These are phyloP conservation scores for Archocentrus centrarchus DNA, from an alignment of 2,113 vertebrate genomes.

Conservation along the genomic window DNA sequence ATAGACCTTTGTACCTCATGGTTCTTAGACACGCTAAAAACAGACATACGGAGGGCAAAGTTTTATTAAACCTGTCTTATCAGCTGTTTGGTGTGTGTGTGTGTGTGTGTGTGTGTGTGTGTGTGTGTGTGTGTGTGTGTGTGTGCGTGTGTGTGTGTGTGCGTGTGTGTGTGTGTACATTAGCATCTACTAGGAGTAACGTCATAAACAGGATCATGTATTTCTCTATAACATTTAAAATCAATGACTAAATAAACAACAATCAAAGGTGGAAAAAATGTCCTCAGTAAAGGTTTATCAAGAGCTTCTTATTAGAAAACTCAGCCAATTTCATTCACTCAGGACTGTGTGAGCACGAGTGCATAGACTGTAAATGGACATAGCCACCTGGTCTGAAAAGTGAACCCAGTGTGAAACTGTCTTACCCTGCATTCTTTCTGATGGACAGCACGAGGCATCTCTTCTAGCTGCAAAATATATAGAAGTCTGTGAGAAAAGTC, in stretches of 20 bases:
- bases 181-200: accelerated
- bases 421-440: too few species aligned
- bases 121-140: neutral
- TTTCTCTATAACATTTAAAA: neutral
- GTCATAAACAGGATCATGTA: neutral
- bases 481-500: too few species aligned
- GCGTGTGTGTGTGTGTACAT: neutral
- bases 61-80: neutral
- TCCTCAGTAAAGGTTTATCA: neutral
- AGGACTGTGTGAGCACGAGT: too few species aligned
- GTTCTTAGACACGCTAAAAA: neutral
- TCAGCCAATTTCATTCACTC: too few species aligned
- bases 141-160: neutral
- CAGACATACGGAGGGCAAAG: constrained; percentile 1
- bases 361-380: too few species aligned
- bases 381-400: too few species aligned
- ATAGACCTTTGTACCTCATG: constrained; percentile 33
- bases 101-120: accelerated
- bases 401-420: too few species aligned
- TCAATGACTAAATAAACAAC: neutral
- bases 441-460: too few species aligned
- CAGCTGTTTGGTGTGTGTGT: neutral
- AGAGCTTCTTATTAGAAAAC: too few species aligned
- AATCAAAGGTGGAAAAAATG: neutral
- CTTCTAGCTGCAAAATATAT: too few species aligned